Base-by-base conservation (phyloP, 2,113 vertebrate genomes). In the Struthidea cinerea region DNA sequence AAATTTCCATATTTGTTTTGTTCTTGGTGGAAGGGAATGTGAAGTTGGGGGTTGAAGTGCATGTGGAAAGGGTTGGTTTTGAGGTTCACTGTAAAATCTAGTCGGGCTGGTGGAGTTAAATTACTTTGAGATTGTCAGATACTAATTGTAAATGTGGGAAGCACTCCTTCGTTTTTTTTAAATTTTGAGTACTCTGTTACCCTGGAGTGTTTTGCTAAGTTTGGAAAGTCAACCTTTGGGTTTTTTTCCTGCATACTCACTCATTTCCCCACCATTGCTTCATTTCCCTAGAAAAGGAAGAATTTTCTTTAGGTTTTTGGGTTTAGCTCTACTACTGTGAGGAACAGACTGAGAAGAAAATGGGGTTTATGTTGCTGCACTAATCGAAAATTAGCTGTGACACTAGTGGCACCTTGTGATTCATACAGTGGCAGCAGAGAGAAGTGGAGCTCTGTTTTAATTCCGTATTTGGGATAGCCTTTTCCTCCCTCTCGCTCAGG, bases 161-260 rank as follows among this genome's bases (percentile, higher is more conserved):
- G 9, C 20, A 13, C 6, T 69, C 3, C 5, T 35, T 63, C 27
- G 3, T 1, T 8, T 49, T 39, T 60, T 44, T 35, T 1, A 1
- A 37, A 24, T 53, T 33, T 42, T 88, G 63, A 78, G 22, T 84
- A 61, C 30, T 35, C 8, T 78, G 3, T 42, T 77, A 21, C 42
- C 79, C 42, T 70, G n/a, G 12, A 67, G 16, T 60, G 27, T 87
- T 89, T 89, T 55, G 32, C 46, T n/a, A 39, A 26, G 30, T 60
- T 57, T 55, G 32, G 44, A 78, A 68, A 65, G 55, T 39, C 20
- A 44, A 49, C 26, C 3, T 65, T 41, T 17, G 46, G 5, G 8
- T 17, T 68, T 69, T 87, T 26, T 27, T 1, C 19, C 42, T 46
- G 35, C 13, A 87, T 23, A 56, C 22, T 74, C 21, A 39, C 0